Percentiles rank a stretch among this genome's conserved stretches.
phyloP scores from a whole-genome alignment of 2,797 vertebrate species.

The Pyrocephalus nanus region DNA sequence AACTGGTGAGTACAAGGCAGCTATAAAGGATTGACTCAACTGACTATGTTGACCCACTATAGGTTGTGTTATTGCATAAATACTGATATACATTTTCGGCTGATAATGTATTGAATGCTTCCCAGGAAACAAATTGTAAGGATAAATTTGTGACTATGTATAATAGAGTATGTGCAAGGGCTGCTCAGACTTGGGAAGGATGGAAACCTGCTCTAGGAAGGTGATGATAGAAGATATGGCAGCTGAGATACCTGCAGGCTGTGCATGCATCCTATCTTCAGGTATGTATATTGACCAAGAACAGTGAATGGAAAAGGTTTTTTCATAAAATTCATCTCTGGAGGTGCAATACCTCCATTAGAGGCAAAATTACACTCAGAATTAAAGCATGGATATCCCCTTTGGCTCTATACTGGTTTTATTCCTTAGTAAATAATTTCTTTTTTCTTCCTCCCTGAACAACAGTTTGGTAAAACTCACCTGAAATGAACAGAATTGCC shows the following conservation, averaged over 20 bases:
- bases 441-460: background rate
- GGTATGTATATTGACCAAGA: background rate
- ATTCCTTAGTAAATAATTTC: background rate
- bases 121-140: background rate
- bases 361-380: background rate
- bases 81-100: background rate
- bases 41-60: background rate
- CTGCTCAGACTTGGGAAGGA: background rate
- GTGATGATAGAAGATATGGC: background rate
- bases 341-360: background rate
- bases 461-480: background rate
- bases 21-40: background rate
- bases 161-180: background rate
- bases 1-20: background rate
- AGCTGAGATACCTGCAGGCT: background rate
- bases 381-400: background rate
- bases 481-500: background rate
- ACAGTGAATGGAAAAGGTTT: background rate
- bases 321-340: background rate
- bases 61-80: background rate
- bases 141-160: background rate
- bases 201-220: background rate
- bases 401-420: background rate
- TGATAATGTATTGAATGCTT: background rate
- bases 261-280: background rate